A percentile compares a stretch with the other conserved stretches of the same genome.
These are phyloP conservation scores for Coregonus clupeaformis DNA, from an alignment of 2,113 vertebrate species.

Conservation along the genomic window DNA sequence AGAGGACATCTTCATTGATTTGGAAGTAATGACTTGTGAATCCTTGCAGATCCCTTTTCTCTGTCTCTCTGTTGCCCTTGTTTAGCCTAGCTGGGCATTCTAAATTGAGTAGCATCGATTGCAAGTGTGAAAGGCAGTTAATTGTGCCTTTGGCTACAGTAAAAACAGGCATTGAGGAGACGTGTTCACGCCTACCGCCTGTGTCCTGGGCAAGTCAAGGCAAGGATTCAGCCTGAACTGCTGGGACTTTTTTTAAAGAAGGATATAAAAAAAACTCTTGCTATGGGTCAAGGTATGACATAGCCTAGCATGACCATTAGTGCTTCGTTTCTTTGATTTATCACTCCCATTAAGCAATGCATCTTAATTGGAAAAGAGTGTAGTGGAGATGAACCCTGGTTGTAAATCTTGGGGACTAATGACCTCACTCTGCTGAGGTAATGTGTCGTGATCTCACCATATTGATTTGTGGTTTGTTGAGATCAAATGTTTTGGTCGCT, in stretches of 20 bases:
- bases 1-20: slow-evolving; percentile 11
- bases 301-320: no score
- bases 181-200: slow-evolving; percentile 4
- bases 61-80: slow-evolving; percentile 9
- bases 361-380: neutral
- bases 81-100: neutral
- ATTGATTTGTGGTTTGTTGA: slow-evolving; percentile 6
- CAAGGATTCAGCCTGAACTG: neutral
- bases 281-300: no score
- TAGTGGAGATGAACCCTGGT: neutral
- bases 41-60: slow-evolving; percentile 12
- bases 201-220: neutral
- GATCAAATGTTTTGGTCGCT: slow-evolving; percentile 16
- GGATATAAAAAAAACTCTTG: no score
- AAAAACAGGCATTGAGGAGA: slow-evolving; percentile 22
- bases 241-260: no score
- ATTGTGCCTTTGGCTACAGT: slow-evolving; percentile 23
- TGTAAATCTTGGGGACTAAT: neutral
- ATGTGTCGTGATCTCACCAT: neutral
- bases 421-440: neutral
- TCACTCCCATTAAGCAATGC: no score
- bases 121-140: slow-evolving; percentile 18
- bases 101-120: slow-evolving; percentile 30
- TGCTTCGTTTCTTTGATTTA: no score
- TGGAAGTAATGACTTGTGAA: slow-evolving; percentile 33